Base-by-base conservation (phyloP, 2,888 invertebrate genomes). In the Drosophila macrospina region DNA sequence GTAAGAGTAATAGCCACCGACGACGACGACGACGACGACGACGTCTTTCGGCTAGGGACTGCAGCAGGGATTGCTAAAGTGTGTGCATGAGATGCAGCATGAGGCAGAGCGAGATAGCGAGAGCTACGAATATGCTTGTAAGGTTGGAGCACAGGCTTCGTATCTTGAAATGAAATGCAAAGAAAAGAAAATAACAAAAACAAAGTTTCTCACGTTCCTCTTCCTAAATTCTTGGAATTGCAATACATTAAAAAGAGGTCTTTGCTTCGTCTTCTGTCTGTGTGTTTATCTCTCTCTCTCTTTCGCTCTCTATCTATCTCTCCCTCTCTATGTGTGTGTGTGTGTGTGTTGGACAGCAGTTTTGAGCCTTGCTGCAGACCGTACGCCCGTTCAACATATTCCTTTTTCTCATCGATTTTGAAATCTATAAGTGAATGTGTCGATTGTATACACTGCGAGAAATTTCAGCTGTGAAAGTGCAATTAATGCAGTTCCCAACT, bases 191-290 rank as follows among this genome's bases (percentile, higher is more conserved):
- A 90, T 85, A 90, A 91, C 86, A 90, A 90, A 90, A 91, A 91
- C 91, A 90, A 91, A 90, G 90, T 91, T 90, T 90, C 90, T 90
- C 90, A 90, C 90, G 90, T 91, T 90, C 90, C 88, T 90, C 86
- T 91, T 90, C 90, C 91, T 86, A 91, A 90, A 90, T 90, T 90
- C 90, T 89, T 90, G 90, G 90, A 90, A 90, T 90, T 90, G 91
- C 91, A 91, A 90, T 90, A 91, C 91, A 91, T 91, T 90, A 91
- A 90, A 91, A 90, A 90, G 90, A 91, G 89, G 90, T 90, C 90
- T 90, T 87, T 88, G 88, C 81, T 85, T 74, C 80, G 84, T 70
- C 74, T 82, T 56, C 55, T 61, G 20, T 36, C 66, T 70, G 69
- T 73, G 57, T 77, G 69, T 78, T 60, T 44, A 39, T 65, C 54